phyloP scores from a whole-genome alignment of 2,113 vertebrate genomes.

The Proteles cristata region DNA sequence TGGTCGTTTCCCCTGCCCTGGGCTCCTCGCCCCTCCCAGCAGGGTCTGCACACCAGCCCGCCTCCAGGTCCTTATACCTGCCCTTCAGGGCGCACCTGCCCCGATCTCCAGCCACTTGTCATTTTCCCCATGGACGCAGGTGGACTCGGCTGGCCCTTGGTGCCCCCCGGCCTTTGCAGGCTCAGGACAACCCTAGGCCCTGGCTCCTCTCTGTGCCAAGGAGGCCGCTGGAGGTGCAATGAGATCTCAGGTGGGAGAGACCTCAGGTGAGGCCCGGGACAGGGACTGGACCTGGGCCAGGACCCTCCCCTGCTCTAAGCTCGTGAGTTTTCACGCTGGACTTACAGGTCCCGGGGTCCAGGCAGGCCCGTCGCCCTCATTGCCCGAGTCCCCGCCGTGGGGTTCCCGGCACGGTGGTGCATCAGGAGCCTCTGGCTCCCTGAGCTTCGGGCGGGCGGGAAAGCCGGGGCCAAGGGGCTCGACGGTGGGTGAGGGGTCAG shows the following conservation, averaged over 20 bases:
- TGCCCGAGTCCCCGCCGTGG: fast-evolving
- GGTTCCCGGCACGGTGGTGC: fast-evolving
- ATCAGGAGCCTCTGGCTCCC: neutral
- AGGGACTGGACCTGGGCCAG: no score
- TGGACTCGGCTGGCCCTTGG: neutral
- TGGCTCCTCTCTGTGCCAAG: neutral
- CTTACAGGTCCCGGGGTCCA: neutral
- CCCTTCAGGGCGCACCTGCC: neutral
- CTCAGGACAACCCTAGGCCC: no score
- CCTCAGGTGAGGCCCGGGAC: neutral
- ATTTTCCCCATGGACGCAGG: neutral
- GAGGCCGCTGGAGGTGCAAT: no score
- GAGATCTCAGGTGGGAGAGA: neutral
- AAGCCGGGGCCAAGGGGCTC: neutral
- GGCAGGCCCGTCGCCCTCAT: neutral
- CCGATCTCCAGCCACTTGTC: neutral
- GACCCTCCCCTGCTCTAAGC: fast-evolving
- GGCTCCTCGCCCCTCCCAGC: neutral
- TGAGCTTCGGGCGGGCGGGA: no score
- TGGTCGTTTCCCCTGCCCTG: neutral
- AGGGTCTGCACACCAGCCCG: neutral
- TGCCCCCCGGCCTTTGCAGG: neutral
- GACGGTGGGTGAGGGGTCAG: fast-evolving
- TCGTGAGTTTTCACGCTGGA: neutral
- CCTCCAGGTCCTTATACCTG: no score